Percentiles rank a stretch among this genome's conserved stretches.
These are phyloP conservation scores for Seriola aureovittata DNA, from an alignment of 2,113 vertebrate genomes.

Conservation along the genomic window DNA sequence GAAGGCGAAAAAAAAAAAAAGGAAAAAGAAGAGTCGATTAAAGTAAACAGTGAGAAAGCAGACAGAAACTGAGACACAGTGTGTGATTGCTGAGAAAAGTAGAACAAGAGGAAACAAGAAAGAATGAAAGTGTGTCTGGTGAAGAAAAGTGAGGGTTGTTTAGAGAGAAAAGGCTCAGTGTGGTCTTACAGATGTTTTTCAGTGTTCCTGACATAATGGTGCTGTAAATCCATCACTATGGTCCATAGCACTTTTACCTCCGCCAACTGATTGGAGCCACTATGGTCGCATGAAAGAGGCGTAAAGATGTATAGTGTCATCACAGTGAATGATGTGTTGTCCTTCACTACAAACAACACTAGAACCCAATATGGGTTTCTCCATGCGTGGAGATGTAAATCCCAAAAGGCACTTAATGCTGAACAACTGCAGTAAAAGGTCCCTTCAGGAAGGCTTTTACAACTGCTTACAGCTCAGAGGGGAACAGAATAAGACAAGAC, in stretches of 20 bases:
- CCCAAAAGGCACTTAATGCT: slow-evolving; percentile 34
- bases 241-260: slow-evolving; percentile 35
- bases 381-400: slow-evolving; percentile 47
- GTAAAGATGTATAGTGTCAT: slow-evolving; percentile 52
- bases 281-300: slow-evolving; percentile 4
- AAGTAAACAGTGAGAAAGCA: slow-evolving; percentile 10
- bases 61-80: background rate
- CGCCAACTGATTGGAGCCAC: slow-evolving; percentile 33
- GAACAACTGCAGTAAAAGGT: slow-evolving; percentile 30
- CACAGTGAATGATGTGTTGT: slow-evolving; percentile 46
- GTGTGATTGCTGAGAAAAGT: slow-evolving; percentile 1
- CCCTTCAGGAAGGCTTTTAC: background rate
- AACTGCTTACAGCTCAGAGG: background rate
- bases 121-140: background rate
- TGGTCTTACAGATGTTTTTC: slow-evolving; percentile 26
- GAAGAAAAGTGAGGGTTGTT: background rate
- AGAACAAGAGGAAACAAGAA: slow-evolving; percentile 12
- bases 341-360: slow-evolving; percentile 44
- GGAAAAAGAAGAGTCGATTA: background rate
- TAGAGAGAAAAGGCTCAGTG: background rate
- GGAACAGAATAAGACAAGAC: background rate
- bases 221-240: slow-evolving; percentile 45
- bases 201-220: slow-evolving; percentile 32
- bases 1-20: slow-evolving; percentile 5
- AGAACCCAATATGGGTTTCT: slow-evolving; percentile 13